Conservation (phyloP, 2,113 vertebrate species). For the Lasiurus borealis region DNA sequence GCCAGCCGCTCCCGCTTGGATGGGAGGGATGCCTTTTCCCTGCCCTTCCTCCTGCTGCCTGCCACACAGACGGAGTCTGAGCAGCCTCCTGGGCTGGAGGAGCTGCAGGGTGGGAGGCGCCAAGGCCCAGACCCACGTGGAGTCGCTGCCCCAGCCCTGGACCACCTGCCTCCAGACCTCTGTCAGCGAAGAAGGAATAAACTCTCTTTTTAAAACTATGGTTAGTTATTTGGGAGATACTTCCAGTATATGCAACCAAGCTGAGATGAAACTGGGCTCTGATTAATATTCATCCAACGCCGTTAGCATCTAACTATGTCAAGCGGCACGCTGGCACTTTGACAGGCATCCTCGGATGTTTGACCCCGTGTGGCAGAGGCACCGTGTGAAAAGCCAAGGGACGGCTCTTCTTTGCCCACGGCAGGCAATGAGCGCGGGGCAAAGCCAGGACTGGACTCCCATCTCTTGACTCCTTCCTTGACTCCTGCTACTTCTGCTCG, state of each 20-base stretch:
- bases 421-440: neutral
- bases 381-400: neutral
- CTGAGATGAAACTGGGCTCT: neutral
- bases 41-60: neutral
- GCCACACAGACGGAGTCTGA: neutral
- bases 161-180: neutral
- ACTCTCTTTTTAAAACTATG: neutral
- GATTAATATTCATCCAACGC: neutral
- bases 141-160: too few species aligned
- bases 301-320: neutral
- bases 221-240: neutral
- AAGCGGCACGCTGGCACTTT: neutral
- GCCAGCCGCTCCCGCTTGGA: neutral
- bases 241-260: slow-evolving; percentile 16
- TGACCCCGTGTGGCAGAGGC: neutral
- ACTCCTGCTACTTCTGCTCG: neutral
- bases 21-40: neutral
- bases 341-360: neutral
- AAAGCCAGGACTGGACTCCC: neutral
- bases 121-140: neutral
- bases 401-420: neutral
- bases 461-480: neutral
- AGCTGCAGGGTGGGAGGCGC: too few species aligned
- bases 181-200: neutral
- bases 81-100: neutral